Percentiles rank a stretch among this genome's conserved stretches.
These are phyloP conservation scores for Phalacrocorax pelagicus DNA, from an alignment of 2,113 vertebrate genomes.

Conservation along the genomic window DNA sequence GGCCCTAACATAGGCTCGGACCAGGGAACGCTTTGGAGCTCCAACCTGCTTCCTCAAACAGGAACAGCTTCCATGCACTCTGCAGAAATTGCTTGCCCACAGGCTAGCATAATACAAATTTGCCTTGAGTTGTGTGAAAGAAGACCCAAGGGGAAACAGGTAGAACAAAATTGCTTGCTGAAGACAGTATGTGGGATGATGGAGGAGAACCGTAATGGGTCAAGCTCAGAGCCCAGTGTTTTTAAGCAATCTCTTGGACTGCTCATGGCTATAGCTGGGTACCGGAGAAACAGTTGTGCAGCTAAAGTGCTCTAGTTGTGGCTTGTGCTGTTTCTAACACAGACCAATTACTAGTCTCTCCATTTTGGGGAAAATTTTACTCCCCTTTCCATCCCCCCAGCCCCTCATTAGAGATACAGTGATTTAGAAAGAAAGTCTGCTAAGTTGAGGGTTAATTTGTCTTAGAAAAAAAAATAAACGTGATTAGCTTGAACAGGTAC, in stretches of 20 bases:
- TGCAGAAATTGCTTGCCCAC: not conserved
- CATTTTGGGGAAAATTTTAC: not conserved
- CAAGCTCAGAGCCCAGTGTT: not conserved
- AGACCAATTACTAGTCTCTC: not conserved
- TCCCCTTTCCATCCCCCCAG: not conserved
- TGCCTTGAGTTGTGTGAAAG: not conserved
- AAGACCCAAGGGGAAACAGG: not conserved
- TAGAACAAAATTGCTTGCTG: not conserved
- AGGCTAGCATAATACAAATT: not conserved
- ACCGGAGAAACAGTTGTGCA: not conserved
- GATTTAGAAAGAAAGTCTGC: not conserved
- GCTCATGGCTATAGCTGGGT: not conserved
- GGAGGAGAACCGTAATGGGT: not conserved
- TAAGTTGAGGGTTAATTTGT: not conserved
- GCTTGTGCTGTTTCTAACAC: not conserved
- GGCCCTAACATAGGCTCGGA: not conserved
- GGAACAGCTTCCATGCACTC: not conserved
- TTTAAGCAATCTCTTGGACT: not conserved
- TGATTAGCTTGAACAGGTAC: accelerated
- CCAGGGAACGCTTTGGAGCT: not conserved
- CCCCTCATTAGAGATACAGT: not conserved
- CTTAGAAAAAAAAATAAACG: not conserved
- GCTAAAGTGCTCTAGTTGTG: not conserved
- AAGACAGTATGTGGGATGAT: not conserved
- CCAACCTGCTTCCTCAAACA: not conserved